Base-by-base conservation (phyloP, 2,888 invertebrate species). In the Troides oblongomaculatus region DNA sequence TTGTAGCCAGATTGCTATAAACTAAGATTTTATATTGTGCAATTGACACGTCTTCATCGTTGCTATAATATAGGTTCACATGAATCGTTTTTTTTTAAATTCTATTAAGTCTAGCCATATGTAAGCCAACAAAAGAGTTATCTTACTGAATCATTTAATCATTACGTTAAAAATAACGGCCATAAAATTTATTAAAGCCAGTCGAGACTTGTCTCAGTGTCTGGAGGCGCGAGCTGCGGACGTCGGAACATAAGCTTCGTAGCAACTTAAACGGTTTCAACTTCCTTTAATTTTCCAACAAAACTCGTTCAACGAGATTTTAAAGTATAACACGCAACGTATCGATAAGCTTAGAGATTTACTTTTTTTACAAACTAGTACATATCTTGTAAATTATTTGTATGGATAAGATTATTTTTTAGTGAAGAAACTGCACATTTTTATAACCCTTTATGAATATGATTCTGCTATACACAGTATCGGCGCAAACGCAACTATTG, bases 271-370 rank as follows among this genome's bases (percentile, higher is more conserved):
- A 70, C 66, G 66, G 21, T 66, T 36, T 25, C 56, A 62, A 70
- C 66, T 66, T 66, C 70, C 66, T 70, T 66, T 63, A 70, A 70
- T 66, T 66, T 57, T 64, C n/a, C 25, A 60, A 66, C 25, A 62
- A 64, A 70, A 66, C 70, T 63, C 39, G 66, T 63, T 70, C 56
- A 70, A 63, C 69, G 62, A 56, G 39, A 66, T 63, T 59, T 59
- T 36, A 50, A 64, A 43, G 53, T 59, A 53, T 56, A 21, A 62
- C 23, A 53, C 50, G 46, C 10, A 43, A 36, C 36, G 8, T n/a
- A 62, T 57, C 43, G 50, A 62, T 50, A 66, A 57, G 30, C 23
- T 59, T n/a, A 36, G 59, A 59, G 58, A 17, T 23, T 36, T 56
- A 46, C 46, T 46, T 53, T 53, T 50, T n/a, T 53, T 53, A 53